A percentile compares a stretch with the other conserved stretches of the same genome.
phyloP scores from a whole-genome alignment of 2,888 invertebrate species.

The Polydrusus tereticollis region DNA sequence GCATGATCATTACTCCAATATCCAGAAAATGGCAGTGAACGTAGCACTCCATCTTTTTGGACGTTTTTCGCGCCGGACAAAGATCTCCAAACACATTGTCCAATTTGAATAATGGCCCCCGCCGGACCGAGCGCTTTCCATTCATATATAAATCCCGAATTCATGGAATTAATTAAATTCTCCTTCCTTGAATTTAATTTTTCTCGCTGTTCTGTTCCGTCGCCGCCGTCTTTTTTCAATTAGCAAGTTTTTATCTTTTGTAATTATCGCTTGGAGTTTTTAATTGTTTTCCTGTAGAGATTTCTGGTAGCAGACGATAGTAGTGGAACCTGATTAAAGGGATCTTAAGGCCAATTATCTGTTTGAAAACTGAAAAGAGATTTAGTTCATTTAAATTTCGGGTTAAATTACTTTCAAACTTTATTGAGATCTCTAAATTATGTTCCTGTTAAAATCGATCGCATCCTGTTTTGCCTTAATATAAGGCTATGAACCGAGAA shows the following conservation, averaged over 20 bases:
- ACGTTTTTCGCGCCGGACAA: slow-evolving; percentile 45
- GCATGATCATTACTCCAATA: slow-evolving; percentile 29
- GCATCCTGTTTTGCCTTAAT: too few relatives aligned
- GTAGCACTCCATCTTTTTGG: slow-evolving; percentile 41
- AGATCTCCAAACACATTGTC: slow-evolving; percentile 49
- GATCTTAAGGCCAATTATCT: slow-evolving; percentile 25
- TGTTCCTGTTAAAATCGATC: too few relatives aligned
- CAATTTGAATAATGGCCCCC: slow-evolving; percentile 48
- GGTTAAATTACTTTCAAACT: slow-evolving; percentile 14
- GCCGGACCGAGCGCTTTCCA: slow-evolving; percentile 38
- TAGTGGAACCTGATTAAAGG: slow-evolving; percentile 20
- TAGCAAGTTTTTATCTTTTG: slow-evolving; percentile 45
- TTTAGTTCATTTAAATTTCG: slow-evolving; percentile 15
- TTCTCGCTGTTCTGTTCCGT: slow-evolving; percentile 38
- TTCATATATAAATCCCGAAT: slow-evolving; percentile 47
- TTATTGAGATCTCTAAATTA: neutral
- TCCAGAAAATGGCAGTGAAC: slow-evolving; percentile 21
- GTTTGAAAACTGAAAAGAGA: slow-evolving; percentile 13
- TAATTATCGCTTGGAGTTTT: slow-evolving; percentile 36
- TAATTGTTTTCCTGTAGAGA: slow-evolving; percentile 34
- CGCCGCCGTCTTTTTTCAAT: slow-evolving; percentile 35
- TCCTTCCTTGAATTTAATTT: slow-evolving; percentile 40
- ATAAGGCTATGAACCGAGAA: too few relatives aligned
- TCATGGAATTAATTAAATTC: slow-evolving; percentile 48
- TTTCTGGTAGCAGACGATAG: slow-evolving; percentile 27